phyloP scores from a whole-genome alignment of 1,140 invertebrate genomes.

The Drosophila suzukii region DNA sequence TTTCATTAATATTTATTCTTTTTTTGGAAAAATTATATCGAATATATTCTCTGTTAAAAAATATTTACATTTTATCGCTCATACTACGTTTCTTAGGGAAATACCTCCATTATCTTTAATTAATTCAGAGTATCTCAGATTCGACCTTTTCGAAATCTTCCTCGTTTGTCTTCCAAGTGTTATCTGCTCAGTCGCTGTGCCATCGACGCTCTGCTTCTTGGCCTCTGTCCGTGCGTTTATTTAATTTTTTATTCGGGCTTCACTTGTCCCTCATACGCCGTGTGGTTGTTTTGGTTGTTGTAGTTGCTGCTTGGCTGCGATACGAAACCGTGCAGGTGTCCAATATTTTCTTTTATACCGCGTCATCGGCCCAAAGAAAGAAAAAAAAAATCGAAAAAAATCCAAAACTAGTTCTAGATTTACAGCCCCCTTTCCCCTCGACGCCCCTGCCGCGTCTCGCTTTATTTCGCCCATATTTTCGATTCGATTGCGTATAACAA shows the following conservation, averaged over 20 bases:
- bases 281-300: constrained; percentile 35
- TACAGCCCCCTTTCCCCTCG: constrained; percentile 43
- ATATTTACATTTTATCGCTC: too few relatives aligned
- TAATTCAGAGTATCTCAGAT: constrained; percentile 4
- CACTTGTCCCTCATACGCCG: constrained; percentile 71
- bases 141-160: background rate
- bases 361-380: constrained; percentile 59
- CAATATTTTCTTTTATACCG: constrained; percentile 81
- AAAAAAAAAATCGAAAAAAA: constrained; percentile 35
- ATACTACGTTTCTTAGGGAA: background rate
- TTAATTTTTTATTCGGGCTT: constrained; percentile 63
- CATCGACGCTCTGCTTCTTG: constrained; percentile 16
- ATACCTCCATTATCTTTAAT: too few relatives aligned
- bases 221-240: constrained; percentile 56
- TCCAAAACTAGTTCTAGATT: constrained; percentile 83
- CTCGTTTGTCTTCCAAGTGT: constrained; percentile 10
- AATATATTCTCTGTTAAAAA: too few relatives aligned
- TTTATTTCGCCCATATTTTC: constrained; percentile 79
- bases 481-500: constrained; percentile 81
- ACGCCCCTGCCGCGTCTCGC: constrained; percentile 16
- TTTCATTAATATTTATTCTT: background rate
- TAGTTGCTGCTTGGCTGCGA: constrained; percentile 42
- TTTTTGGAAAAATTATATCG: too few relatives aligned
- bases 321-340: constrained; percentile 82
- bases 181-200: constrained; percentile 32